Base-by-base conservation (phyloP, 2,113 vertebrate species). In the Phrynosoma platyrhinos region DNA sequence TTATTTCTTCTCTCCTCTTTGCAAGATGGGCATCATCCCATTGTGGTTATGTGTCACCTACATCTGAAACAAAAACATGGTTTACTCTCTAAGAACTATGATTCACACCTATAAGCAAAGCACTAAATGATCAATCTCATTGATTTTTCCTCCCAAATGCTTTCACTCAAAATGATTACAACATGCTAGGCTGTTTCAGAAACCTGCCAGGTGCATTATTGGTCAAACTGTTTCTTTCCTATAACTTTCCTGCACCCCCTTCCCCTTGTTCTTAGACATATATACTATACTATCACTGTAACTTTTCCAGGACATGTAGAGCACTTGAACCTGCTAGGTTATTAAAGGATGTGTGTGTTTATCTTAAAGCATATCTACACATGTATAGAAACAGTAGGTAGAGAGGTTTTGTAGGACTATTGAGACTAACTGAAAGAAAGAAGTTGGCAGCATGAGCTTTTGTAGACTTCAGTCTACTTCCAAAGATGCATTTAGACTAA, bases 121-220 rank as follows among this genome's bases (percentile, higher is more conserved):
- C 76, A 93, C 82, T 55, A 74, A 69, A 77, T 92, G 90, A 94
- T 95, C 94, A 86, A 90, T 95, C 74, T 77, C 93, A 96, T 93
- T 94, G 97, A 96, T 95, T 95, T 93, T 90, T 91, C 92, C 55
- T 71, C 84, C 64, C 94, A 93, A 92, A 82, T 88, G 88, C 85
- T 88, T 90, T 95, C 93, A 95, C 95, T 97, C 91, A 92, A 92
- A 96, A 94, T n/a, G 91, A 93, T 94, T 95, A 94, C 91, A 86
- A 72, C 87, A 83, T 86, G 62, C 90, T 90, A 64, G 85, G 68
- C 87, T 66, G 20, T 77, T 89, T 94, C 90, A 90, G 85, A 91
- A 86, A 88, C 21, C 87, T 93, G 83, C 47, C 84, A 79, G 91
- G 84, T 90, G 6, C 32, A 2, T 87, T 89, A 87, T 85, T 88